phyloP scores from a whole-genome alignment of 2,888 invertebrate species.

The Lacanobia wlatinum region DNA sequence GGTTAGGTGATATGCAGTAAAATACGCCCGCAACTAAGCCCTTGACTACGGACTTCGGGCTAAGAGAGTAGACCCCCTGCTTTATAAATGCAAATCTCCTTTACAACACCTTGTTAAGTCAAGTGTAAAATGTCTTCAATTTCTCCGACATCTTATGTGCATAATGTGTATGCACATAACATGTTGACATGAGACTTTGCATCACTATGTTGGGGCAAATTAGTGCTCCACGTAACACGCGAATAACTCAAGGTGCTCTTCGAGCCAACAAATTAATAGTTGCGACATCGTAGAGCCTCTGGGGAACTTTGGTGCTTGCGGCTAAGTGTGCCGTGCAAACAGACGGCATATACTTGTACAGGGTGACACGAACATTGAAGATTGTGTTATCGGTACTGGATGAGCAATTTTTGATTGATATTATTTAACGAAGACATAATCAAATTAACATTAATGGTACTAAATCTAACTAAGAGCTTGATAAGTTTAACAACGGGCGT shows the following conservation, averaged over 20 bases:
- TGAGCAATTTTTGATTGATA: background rate
- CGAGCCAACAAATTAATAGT: constrained; percentile 62
- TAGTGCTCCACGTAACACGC: constrained; percentile 44
- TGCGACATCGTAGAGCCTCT: constrained; percentile 47
- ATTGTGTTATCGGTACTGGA: background rate
- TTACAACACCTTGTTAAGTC: constrained; percentile 5
- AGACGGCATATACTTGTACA: constrained; percentile 36
- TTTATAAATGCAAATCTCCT: constrained; percentile 23
- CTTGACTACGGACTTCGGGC: too few species aligned
- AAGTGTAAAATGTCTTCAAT: constrained; percentile 20
- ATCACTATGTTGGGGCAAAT: constrained; percentile 46
- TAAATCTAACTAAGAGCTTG: too few species aligned
- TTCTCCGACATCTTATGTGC: too few species aligned
- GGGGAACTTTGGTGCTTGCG: constrained; percentile 57
- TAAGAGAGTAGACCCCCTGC: too few species aligned
- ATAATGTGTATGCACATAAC: constrained; percentile 47
- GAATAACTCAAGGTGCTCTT: constrained; percentile 60
- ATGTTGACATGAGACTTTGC: constrained; percentile 46
- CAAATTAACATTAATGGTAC: too few species aligned
- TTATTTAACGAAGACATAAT: too few species aligned
- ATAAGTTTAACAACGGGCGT: too few species aligned
- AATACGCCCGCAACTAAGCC: too few species aligned
- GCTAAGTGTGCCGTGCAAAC: constrained; percentile 46
- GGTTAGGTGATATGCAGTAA: too few species aligned
- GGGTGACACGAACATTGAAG: constrained; percentile 19